Percentiles rank a stretch among this genome's conserved stretches.
These are phyloP conservation scores for Chaetophractus vellerosus DNA, from an alignment of 2,797 vertebrate species.

Conservation along the genomic window DNA sequence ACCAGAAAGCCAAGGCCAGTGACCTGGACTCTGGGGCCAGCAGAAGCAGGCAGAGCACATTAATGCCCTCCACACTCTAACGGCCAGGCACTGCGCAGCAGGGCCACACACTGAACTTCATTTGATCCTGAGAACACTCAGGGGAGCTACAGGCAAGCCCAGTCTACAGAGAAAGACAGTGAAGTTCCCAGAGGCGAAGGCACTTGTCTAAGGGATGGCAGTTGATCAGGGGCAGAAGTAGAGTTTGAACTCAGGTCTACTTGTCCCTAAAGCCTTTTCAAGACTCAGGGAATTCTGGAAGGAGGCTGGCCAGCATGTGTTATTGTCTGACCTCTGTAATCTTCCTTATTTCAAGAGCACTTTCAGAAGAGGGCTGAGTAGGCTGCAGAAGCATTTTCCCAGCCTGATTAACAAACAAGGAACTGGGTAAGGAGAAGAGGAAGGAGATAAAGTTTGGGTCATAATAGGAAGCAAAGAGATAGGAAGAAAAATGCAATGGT, in stretches of 20 bases:
- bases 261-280: not conserved
- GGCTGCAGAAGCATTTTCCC: not conserved
- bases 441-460: not conserved
- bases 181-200: not conserved
- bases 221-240: not conserved
- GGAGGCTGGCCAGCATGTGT: not conserved
- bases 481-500: not conserved
- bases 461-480: not conserved
- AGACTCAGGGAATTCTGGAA: not conserved
- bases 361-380: not conserved
- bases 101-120: fast-evolving
- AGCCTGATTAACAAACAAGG: not conserved
- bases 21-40: not conserved
- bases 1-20: not conserved
- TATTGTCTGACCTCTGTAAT: not conserved
- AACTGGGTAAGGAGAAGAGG: not conserved
- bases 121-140: not conserved
- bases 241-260: not conserved
- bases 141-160: not conserved
- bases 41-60: not conserved
- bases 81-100: fast-evolving
- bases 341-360: not conserved
- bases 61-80: no score
- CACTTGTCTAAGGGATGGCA: fast-evolving
- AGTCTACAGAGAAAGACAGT: not conserved